Evolutionary conservation across 2,113 vertebrate species (phyloP), one percentile per base, ranked within the genome.

Genomic region (Nerophis ophidion): DNA sequence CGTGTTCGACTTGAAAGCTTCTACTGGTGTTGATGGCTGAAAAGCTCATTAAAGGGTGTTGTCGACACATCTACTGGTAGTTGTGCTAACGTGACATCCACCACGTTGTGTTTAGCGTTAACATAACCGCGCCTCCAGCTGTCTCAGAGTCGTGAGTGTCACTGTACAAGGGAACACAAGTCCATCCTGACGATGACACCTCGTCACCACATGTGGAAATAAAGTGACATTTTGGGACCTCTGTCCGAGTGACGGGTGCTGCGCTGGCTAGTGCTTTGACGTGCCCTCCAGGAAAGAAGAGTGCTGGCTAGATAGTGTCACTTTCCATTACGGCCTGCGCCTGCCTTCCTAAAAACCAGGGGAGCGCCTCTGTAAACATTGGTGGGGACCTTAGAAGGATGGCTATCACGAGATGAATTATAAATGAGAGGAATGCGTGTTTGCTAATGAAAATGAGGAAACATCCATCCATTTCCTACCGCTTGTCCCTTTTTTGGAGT

Each of bases 221-320:
- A 74, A 76, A 75, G 17, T 17, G 53, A 70, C 60, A 46, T 62
- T 72, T 75, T 42, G 19, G 70, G 46, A 75, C 58, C 72, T 73
- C 68, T 44, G 68, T 74, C 56, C 57, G 67, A 63, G 76, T 61
- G 61, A 71, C 72, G 47, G 59, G 40, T 5, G 48, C 73, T 57
- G 65, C 49, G 46, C 38, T 6, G 62, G 63, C 66, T 51, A 65
- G 68, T 56, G 61, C 69, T 80, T 69, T 70, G 64, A 72, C 79
- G 76, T 71, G 67, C 75, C 81, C 84, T 70, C 48, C 40, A 61
- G 83, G 40, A 15, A 69, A 65, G 61, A 78, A 58, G 73, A 79
- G 70, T 59, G 71, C 81, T 77, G 73, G 76, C 78, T 75, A 71
- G 71, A 83, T 79, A 63, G 78, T 85, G 85, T 87, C 84, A 80